These are phyloP conservation scores for Zoanthus sociatus DNA, from an alignment of 92 coral and sea anemone species.

Conservation along the genomic window DNA sequence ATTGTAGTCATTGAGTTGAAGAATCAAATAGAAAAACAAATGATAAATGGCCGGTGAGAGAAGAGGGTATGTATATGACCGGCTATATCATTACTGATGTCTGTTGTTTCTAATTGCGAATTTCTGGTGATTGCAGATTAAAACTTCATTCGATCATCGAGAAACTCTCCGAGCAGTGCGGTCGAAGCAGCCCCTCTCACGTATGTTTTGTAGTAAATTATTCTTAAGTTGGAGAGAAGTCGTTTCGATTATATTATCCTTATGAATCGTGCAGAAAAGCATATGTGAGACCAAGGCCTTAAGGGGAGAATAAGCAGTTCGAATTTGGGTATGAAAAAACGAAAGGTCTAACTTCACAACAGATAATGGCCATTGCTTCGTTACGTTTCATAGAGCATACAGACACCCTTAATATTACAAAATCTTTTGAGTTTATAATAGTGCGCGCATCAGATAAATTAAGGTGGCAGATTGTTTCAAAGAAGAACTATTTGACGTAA, in stretches of 20 bases:
- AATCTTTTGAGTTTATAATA: background rate
- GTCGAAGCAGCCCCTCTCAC: conserved; percentile 61
- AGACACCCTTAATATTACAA: background rate
- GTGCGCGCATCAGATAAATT: background rate
- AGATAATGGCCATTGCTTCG: no score
- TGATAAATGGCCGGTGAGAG: conserved; percentile 18
- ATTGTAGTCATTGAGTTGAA: background rate
- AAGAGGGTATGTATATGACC: conserved; percentile 9
- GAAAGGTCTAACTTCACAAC: no score
- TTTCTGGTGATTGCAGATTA: conserved; percentile 48
- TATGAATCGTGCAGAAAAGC: background rate
- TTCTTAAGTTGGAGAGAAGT: background rate
- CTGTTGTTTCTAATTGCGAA: background rate
- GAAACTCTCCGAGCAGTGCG: conserved; percentile 85
- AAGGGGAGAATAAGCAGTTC: background rate
- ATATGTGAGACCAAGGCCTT: background rate
- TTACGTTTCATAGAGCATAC: background rate
- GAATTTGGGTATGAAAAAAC: background rate
- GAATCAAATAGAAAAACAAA: background rate
- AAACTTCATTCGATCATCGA: conserved; percentile 88
- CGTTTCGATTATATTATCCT: background rate
- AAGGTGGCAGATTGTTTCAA: background rate
- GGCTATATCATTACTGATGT: background rate
- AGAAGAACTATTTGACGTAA: background rate
- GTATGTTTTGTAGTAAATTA: conserved; percentile 38